These are phyloP conservation scores for Gasterosteus nipponicus DNA, from an alignment of 2,113 vertebrate genomes.

Conservation along the genomic window DNA sequence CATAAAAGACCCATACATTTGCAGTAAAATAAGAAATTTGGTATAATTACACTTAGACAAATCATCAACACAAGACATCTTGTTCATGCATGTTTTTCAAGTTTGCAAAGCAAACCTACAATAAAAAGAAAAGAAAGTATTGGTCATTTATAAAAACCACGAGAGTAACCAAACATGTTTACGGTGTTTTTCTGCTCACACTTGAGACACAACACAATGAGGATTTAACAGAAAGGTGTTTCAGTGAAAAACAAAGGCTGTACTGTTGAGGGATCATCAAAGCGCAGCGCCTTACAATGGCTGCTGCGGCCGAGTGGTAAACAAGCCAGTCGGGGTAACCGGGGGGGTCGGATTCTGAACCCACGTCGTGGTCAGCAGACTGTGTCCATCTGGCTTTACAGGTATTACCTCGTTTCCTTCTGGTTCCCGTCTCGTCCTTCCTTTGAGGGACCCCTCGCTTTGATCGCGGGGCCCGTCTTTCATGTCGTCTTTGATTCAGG, in stretches of 20 bases:
- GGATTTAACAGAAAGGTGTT: conserved; percentile 2
- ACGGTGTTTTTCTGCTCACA: background rate
- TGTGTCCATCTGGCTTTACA: conserved; percentile 44
- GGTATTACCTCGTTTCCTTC: conserved; percentile 30
- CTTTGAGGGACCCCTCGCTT: conserved; percentile 41
- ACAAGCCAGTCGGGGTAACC: conserved; percentile 19
- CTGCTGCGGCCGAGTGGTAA: conserved; percentile 30
- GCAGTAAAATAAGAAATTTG: background rate
- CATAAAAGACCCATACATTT: background rate
- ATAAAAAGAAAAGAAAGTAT: background rate
- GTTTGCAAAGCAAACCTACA: background rate
- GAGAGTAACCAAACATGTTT: background rate
- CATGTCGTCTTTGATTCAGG: conserved; percentile 48
- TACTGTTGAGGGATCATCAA: conserved; percentile 45
- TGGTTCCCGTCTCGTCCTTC: conserved; percentile 10
- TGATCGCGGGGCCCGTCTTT: conserved; percentile 48
- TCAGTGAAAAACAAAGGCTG: conserved; percentile 41
- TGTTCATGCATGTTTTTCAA: background rate
- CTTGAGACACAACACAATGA: background rate
- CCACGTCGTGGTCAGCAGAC: conserved; percentile 48
- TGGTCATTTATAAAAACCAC: background rate
- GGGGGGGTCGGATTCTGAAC: conserved; percentile 34
- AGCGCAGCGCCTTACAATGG: conserved; percentile 21
- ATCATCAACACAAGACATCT: background rate
- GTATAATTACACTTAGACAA: background rate